A percentile compares a stretch with the other conserved stretches of the same genome.
These are phyloP conservation scores for Incurvaria masculella DNA, from an alignment of 2,888 invertebrate species.

Conservation along the genomic window DNA sequence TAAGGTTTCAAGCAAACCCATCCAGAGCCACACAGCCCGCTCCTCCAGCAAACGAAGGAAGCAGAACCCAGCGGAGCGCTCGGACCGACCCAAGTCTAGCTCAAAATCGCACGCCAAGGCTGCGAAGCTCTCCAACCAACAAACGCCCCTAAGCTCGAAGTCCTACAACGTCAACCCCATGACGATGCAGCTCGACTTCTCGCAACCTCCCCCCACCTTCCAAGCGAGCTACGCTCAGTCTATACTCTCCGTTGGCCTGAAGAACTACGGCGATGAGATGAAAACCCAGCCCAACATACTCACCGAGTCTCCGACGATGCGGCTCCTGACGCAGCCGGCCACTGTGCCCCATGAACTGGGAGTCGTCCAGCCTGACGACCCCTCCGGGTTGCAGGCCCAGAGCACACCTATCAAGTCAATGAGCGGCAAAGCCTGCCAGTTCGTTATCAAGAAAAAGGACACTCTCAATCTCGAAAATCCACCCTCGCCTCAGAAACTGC, in stretches of 20 bases:
- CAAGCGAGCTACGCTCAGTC: slow-evolving; percentile 50
- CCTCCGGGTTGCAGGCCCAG: slow-evolving; percentile 30
- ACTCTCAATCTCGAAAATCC: slow-evolving; percentile 28
- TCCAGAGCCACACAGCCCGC: slow-evolving; percentile 21
- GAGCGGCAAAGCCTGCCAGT: slow-evolving; percentile 38
- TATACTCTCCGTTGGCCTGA: slow-evolving; percentile 22
- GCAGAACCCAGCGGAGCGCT: slow-evolving; percentile 6
- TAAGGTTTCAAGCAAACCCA: slow-evolving; percentile 52
- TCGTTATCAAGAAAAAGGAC: slow-evolving; percentile 39
- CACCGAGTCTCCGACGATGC: slow-evolving; percentile 40
- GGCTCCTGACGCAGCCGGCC: slow-evolving; percentile 38
- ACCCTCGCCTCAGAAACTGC: slow-evolving; percentile 24
- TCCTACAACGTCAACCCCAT: slow-evolving; percentile 28
- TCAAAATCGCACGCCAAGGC: slow-evolving; percentile 11
- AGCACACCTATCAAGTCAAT: slow-evolving; percentile 28
- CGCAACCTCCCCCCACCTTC: slow-evolving; percentile 41
- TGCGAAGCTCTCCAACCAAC: slow-evolving; percentile 12
- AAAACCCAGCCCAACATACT: slow-evolving; percentile 8
- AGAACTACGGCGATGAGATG: neutral
- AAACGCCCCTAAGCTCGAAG: slow-evolving; percentile 8
- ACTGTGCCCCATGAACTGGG: slow-evolving; percentile 36
- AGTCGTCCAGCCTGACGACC: slow-evolving; percentile 33
- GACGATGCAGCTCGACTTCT: slow-evolving; percentile 33
- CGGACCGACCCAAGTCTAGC: neutral
- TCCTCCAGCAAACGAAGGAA: slow-evolving; percentile 14